Evolutionary conservation across 2,113 vertebrate species (phyloP).

Genomic region (Gracilinanus agilis): DNA sequence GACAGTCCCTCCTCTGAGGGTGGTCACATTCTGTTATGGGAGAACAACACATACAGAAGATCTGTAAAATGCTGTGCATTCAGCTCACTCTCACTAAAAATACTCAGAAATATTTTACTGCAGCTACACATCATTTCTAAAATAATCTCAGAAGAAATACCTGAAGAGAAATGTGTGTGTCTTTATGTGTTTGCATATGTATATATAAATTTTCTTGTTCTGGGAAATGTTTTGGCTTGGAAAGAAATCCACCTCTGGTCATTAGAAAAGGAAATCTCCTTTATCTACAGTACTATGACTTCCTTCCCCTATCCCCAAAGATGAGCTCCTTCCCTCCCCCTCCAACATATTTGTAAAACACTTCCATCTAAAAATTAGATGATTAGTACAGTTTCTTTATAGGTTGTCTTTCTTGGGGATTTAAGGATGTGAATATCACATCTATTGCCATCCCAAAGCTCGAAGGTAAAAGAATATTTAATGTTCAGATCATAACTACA

Average conservation of each 20-base stretch:
- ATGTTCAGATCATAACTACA: neutral
- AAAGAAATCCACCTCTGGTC: conserved; percentile 22
- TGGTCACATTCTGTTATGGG: neutral
- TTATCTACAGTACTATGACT: neutral
- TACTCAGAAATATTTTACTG: conserved; percentile 11
- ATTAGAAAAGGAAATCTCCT: neutral
- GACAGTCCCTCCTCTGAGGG: neutral
- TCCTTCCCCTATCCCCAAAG: neutral
- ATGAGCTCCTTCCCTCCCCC: neutral
- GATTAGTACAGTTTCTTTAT: neutral
- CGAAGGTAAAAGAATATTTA: neutral
- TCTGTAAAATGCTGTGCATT: neutral
- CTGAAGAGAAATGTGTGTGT: neutral
- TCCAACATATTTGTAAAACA: conserved; percentile 17
- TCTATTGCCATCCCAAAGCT: neutral
- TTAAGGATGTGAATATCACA: neutral
- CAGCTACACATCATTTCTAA: conserved; percentile 24
- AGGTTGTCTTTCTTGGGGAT: conserved; percentile 9
- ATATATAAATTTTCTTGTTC: neutral
- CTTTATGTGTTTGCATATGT: no score
- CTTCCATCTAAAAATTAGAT: neutral
- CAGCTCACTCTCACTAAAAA: neutral
- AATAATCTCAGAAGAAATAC: neutral
- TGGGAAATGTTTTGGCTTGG: conserved; percentile 11
- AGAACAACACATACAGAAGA: neutral